Evolutionary conservation across 2,888 invertebrate species (phyloP), one percentile per base, ranked within the genome.

Genomic region (Bugula neritina): DNA sequence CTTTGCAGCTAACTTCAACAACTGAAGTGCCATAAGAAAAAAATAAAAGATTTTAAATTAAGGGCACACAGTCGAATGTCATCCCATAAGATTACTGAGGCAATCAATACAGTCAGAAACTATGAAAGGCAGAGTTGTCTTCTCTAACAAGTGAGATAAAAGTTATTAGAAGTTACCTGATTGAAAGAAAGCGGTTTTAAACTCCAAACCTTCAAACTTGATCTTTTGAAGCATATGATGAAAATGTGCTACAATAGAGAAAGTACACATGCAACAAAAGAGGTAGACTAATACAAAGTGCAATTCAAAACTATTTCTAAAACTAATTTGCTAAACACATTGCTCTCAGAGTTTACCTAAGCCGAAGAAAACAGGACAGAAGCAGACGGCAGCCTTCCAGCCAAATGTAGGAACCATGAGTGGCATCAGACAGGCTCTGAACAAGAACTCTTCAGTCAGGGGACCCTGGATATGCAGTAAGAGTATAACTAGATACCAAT

Each of bases 371-470:
- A 96, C 82, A 0, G 96, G 94, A 76, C 92, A 92, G 74, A 93
- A 87, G 78, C 94, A 90, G 69, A 95, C 89, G 29, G 93, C 91
- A 73, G 88, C 88, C 43, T 88, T 84, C 0, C 91, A 91, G 34
- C 88, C 86, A 77, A 93, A 90, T 80, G 92, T 91, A 80, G 94
- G 92, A 76, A 94, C 85, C 57, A 97, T 86, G 55, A 96, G 83
- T 1, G 96, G 94, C 85, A 96, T 87, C 93, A 97, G 95, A 81
- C 95, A 96, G 0, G 94, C 93, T 76, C 97, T 87, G 85, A 94
- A 97, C 5, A 94, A 93, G 87, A 95, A 93, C 84, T 97, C 97
- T 85, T 97, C 97, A 73, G 94, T 92, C 71, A 96, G 83, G 0
- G 96, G 97, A 0, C 95, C 95, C 84, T 84, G 75, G 10, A 43